Conservation (phyloP, 2,797 vertebrate genomes). For the Glossophaga mutica region DNA sequence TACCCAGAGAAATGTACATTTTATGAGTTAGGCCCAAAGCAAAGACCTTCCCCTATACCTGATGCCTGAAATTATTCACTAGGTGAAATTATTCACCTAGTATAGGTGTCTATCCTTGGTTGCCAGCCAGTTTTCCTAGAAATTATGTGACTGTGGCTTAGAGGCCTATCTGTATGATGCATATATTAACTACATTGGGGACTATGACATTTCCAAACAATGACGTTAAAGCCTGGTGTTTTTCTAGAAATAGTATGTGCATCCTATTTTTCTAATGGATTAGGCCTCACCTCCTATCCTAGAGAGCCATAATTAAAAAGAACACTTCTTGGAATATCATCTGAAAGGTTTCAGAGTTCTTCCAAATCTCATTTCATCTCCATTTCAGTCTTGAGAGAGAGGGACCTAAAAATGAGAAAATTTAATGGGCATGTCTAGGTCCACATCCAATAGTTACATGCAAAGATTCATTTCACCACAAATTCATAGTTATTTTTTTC, state of each 20-base stretch:
- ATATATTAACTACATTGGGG: not conserved
- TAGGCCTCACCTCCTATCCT: not conserved
- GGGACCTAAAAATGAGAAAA: slow-evolving; percentile 5
- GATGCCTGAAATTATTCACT: not conserved
- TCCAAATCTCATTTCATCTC: slow-evolving; percentile 46
- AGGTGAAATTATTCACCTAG: not conserved
- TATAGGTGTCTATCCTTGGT: not conserved
- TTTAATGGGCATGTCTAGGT: not conserved
- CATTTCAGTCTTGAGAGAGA: not conserved
- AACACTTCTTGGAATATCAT: not conserved
- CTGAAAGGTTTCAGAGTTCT: not conserved
- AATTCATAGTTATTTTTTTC: slow-evolving; percentile 9
- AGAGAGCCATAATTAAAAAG: not conserved
- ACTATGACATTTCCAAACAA: slow-evolving; percentile 16
- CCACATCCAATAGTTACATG: not conserved
- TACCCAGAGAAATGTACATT: not conserved
- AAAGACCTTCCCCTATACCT: not conserved
- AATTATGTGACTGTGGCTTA: not conserved
- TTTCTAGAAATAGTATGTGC: not conserved
- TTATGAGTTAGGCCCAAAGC: not conserved
- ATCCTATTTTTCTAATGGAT: slow-evolving; percentile 10
- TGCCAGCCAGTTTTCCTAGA: not conserved
- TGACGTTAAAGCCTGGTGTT: not conserved
- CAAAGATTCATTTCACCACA: not conserved
- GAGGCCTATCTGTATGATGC: not conserved